phyloP scores from a whole-genome alignment of 2,797 vertebrate genomes.

The Enteromius treurensis region DNA sequence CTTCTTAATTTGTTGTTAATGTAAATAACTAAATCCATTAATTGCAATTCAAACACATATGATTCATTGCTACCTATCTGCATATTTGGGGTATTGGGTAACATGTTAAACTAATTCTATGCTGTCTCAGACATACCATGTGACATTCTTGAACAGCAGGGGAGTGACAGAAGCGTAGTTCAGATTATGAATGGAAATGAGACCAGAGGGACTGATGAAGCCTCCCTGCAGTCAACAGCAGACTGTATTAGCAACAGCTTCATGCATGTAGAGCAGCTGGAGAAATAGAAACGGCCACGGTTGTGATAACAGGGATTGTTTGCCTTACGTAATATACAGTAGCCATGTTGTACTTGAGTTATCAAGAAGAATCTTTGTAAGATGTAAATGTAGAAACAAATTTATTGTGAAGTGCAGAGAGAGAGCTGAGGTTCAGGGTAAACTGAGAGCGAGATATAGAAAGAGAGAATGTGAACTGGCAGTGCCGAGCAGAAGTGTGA shows the following conservation, averaged over 20 bases:
- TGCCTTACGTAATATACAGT: conserved; percentile 74
- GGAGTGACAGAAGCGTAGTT: neutral
- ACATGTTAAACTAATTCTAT: conserved; percentile 20
- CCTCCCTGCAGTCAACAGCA: conserved; percentile 3
- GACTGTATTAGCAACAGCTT: conserved; percentile 77
- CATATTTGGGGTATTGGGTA: neutral
- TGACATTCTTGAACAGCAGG: conserved; percentile 7
- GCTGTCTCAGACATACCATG: conserved; percentile 1
- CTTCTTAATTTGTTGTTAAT: neutral
- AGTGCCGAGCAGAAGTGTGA: conserved; percentile 18
- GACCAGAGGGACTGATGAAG: conserved; percentile 21
- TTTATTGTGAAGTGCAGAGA: conserved; percentile 49
- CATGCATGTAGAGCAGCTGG: conserved; percentile 59
- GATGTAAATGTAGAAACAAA: conserved; percentile 34
- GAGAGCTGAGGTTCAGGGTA: conserved; percentile 3
- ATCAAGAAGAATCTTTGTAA: conserved; percentile 66
- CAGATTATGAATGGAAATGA: conserved; percentile 36
- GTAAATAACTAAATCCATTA: neutral
- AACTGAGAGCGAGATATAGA: conserved; percentile 29
- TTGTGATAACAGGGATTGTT: conserved; percentile 81
- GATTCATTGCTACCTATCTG: neutral
- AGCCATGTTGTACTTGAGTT: conserved; percentile 60
- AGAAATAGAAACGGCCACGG: conserved; percentile 68
- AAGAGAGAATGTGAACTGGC: conserved; percentile 45
- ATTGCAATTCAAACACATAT: neutral